These are phyloP conservation scores for Drosophila neotestacea DNA, from an alignment of 2,888 invertebrate species.

Conservation along the genomic window DNA sequence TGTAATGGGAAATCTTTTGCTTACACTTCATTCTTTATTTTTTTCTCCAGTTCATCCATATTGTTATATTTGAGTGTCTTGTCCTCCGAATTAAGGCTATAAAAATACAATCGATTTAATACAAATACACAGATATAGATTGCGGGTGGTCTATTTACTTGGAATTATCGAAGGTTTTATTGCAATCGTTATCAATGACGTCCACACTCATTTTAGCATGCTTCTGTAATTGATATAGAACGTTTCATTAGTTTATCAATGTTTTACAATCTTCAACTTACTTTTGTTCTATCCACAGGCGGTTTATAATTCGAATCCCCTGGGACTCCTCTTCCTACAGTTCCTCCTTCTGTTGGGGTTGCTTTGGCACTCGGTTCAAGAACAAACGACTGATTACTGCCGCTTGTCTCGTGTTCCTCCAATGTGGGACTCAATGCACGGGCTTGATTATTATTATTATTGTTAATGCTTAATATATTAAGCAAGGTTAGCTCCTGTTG, in stretches of 20 bases:
- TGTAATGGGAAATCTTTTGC: constrained; percentile 34
- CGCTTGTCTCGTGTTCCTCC: constrained; percentile 83
- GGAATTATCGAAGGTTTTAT: constrained; percentile 84
- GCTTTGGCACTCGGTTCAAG: constrained; percentile 70
- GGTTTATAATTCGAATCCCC: constrained; percentile 58
- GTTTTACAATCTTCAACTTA: constrained; percentile 18
- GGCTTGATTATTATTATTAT: constrained; percentile 41
- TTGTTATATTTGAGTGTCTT: constrained; percentile 83
- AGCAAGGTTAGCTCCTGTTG: constrained; percentile 62
- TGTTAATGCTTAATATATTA: constrained; percentile 45
- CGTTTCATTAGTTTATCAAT: background rate
- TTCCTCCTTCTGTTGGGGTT: constrained; percentile 60
- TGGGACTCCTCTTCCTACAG: constrained; percentile 8
- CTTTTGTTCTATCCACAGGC: constrained; percentile 68
- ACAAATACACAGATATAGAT: background rate
- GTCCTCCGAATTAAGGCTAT: constrained; percentile 80
- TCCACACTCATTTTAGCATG: constrained; percentile 86
- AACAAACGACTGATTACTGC: constrained; percentile 74
- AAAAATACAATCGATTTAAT: background rate
- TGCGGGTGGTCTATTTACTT: constrained; percentile 69
- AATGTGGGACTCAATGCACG: constrained; percentile 81
- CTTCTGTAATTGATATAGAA: constrained; percentile 62
- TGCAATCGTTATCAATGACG: constrained; percentile 85
- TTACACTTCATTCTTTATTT: constrained; percentile 85
- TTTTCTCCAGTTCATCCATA: constrained; percentile 85